A percentile compares a stretch with the other conserved stretches of the same genome.
These are phyloP conservation scores for Helogale parvula DNA, from an alignment of 2,113 vertebrate genomes.

Conservation along the genomic window DNA sequence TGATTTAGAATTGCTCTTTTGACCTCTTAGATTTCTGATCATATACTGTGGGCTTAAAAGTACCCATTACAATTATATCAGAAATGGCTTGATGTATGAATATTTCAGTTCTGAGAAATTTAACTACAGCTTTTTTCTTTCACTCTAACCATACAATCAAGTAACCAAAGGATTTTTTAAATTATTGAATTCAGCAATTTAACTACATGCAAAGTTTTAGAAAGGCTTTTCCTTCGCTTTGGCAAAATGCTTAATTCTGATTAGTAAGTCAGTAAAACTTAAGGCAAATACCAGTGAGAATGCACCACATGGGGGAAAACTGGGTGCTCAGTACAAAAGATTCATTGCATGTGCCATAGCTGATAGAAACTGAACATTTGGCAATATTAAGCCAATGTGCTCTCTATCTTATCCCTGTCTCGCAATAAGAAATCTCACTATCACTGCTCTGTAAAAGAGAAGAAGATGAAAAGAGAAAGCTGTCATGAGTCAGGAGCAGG, in stretches of 20 bases:
- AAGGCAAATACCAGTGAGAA: not conserved
- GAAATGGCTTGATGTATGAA: constrained; percentile 53
- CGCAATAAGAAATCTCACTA: not conserved
- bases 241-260: constrained; percentile 55
- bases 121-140: constrained; percentile 14
- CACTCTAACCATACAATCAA: constrained; percentile 40
- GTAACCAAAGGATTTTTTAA: constrained; percentile 33
- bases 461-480: not conserved
- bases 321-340: not conserved
- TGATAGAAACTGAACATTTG: not conserved
- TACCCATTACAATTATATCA: constrained; percentile 52
- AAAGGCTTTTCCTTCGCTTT: constrained; percentile 38
- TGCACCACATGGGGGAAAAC: not conserved
- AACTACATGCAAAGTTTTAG: constrained; percentile 51
- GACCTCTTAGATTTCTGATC: constrained; percentile 48
- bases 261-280: constrained; percentile 7
- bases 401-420: not conserved
- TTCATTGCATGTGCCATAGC: not conserved
- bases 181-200: constrained; percentile 66
- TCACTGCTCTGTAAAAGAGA: not conserved
- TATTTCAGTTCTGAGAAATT: constrained; percentile 73
- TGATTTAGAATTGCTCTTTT: constrained; percentile 57
- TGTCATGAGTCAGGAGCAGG: not conserved
- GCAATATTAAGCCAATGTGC: not conserved
- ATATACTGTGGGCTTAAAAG: constrained; percentile 21